Base-by-base conservation (phyloP, 1,140 invertebrate species). In the Ooceraea biroi region DNA sequence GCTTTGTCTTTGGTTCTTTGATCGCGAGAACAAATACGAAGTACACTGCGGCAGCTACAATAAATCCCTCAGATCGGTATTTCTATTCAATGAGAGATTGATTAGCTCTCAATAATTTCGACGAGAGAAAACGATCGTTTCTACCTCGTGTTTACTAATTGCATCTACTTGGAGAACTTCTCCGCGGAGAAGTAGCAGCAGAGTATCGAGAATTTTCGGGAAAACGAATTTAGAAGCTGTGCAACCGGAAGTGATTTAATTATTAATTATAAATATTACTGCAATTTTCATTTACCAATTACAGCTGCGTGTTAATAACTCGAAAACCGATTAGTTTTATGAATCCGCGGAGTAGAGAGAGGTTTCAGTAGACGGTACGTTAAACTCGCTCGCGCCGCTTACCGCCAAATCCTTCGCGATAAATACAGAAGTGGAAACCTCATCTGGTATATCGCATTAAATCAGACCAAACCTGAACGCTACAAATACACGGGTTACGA, bases 1-100 rank as follows among this genome's bases (percentile, higher is more conserved):
- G 72, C 82, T 88, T 88, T 88, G 86, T 84, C 82, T 80, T 87
- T 61, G 73, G 48, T 55, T 58, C 85, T 88, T 87, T 87, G 82
- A 84, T 78, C 65, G 76, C 85, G 58, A 57, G 83, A 65, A 57
- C 72, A 73, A 71, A 63, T 60, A 85, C 61, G 61, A 55, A 48
- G 76, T 46, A 12, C 50, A 48, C 76, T 71, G 71, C 77, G 86
- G 77, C 77, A 80, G 77, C 86, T 66, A 57, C 73, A 80, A 87
- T 87, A 77, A 87, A 87, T 87, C 55, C 65, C 5, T 19, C 36
- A 36, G 36, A 36, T 44, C 58, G 82, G 74, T 87, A 86, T 44
- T 82, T 57, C 27, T 66, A 41, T 52, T 36, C 61, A 27, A 73
- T 73, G 48, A 77, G 72, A 66, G 77, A 86, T 87, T 87, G 74